Evolutionary conservation across 2,113 vertebrate genomes (phyloP).

Genomic region (Crotalus helleri): DNA sequence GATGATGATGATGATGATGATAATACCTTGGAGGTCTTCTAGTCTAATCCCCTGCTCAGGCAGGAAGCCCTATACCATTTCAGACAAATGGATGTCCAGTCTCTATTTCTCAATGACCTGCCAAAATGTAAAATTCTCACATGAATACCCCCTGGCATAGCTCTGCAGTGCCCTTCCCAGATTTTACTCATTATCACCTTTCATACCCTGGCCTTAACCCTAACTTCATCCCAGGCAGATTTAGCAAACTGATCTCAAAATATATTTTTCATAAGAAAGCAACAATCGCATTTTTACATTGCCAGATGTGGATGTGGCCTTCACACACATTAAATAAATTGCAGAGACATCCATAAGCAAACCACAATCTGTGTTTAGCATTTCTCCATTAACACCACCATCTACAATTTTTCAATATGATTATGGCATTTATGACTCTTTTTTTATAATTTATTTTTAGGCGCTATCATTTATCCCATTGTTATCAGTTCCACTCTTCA

Average conservation of each 20-base stretch:
- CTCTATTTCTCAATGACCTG: not conserved
- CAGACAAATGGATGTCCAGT: too few species aligned
- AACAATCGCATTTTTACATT: not conserved
- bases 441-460: not conserved
- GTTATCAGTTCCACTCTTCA: not conserved
- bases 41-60: too few species aligned
- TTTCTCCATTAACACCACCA: not conserved
- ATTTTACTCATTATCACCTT: not conserved
- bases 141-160: not conserved
- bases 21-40: too few species aligned
- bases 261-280: not conserved
- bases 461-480: not conserved
- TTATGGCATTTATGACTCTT: not conserved
- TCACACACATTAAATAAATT: not conserved
- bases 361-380: not conserved
- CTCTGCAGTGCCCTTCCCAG: not conserved
- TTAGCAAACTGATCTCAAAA: not conserved
- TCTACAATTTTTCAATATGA: not conserved
- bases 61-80: too few species aligned
- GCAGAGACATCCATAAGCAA: not conserved
- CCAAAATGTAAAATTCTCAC: not conserved
- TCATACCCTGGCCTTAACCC: not conserved
- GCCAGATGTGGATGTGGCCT: not conserved
- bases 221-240: not conserved
- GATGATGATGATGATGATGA: too few species aligned